A percentile compares a stretch with the other conserved stretches of the same genome.
These are phyloP conservation scores for Eudemis profundana DNA, from an alignment of 2,888 invertebrate genomes.

Conservation along the genomic window DNA sequence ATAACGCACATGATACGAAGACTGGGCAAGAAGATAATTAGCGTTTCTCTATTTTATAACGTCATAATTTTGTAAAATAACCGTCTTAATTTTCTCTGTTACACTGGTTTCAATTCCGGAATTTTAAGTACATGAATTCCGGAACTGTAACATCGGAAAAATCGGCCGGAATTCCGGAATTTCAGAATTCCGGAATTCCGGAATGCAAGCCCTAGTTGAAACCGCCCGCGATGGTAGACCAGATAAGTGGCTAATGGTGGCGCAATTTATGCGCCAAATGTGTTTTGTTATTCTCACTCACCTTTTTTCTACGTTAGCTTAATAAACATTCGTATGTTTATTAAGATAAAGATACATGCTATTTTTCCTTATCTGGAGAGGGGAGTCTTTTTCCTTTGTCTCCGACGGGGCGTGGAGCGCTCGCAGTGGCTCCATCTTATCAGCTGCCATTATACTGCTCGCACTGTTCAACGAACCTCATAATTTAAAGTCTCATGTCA, in stretches of 20 bases:
- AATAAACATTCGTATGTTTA: conserved; percentile 42
- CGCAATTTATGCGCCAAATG: conserved; percentile 47
- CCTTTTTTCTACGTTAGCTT: conserved; percentile 35
- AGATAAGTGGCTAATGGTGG: conserved; percentile 51
- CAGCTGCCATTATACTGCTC: conserved; percentile 8
- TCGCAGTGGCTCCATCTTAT: conserved; percentile 33
- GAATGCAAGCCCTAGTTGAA: conserved; percentile 2
- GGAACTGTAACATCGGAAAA: too few relatives aligned
- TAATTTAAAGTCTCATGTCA: conserved; percentile 24
- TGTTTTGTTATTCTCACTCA: conserved; percentile 40
- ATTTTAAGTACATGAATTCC: too few relatives aligned
- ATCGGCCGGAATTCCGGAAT: too few relatives aligned
- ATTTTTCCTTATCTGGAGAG: conserved; percentile 38
- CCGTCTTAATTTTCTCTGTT: too few relatives aligned
- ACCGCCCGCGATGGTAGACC: conserved; percentile 50
- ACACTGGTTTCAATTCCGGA: too few relatives aligned
- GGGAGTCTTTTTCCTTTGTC: conserved; percentile 30
- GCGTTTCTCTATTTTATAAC: too few relatives aligned
- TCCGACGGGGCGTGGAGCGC: conserved; percentile 13
- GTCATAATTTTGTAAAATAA: too few relatives aligned
- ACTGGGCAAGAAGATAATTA: too few relatives aligned
- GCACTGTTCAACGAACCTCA: conserved; percentile 23
- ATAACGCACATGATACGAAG: too few relatives aligned
- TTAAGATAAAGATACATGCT: conserved; percentile 41
- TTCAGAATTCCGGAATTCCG: too few relatives aligned